These are phyloP conservation scores for Leptopilina syphax DNA, from an alignment of 2,888 invertebrate species.

Conservation along the genomic window DNA sequence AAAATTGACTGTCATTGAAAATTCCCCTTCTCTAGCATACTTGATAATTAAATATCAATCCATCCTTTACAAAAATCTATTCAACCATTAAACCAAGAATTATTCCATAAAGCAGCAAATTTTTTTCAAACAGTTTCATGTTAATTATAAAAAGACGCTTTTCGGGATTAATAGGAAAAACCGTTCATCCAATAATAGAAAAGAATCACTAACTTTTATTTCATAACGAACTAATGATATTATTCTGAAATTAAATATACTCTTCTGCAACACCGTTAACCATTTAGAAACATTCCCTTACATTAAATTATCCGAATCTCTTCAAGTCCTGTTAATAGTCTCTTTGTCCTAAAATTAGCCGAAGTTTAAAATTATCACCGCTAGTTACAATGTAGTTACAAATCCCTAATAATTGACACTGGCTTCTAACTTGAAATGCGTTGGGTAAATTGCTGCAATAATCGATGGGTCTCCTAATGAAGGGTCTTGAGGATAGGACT, in stretches of 20 bases:
- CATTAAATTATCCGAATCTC: neutral
- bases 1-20: too few species aligned
- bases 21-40: too few species aligned
- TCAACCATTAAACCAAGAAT: too few species aligned
- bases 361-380: neutral
- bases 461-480: conserved; percentile 27
- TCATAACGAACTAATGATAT: too few species aligned
- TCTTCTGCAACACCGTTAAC: neutral
- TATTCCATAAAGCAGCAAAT: too few species aligned
- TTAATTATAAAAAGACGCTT: too few species aligned
- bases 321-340: neutral
- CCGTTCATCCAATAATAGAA: too few species aligned
- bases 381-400: conserved; percentile 18
- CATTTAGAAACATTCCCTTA: neutral
- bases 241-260: neutral
- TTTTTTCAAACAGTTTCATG: too few species aligned
- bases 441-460: conserved; percentile 31
- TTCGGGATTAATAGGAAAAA: too few species aligned
- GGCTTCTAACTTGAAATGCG: conserved; percentile 22
- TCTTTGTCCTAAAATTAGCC: neutral
- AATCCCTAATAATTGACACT: conserved; percentile 36
- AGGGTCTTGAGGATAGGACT: conserved; percentile 29
- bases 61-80: too few species aligned
- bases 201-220: too few species aligned
- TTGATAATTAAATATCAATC: too few species aligned